Evolutionary conservation across 2,888 invertebrate genomes (phyloP).

Genomic region (Stratiomys singularior): DNA sequence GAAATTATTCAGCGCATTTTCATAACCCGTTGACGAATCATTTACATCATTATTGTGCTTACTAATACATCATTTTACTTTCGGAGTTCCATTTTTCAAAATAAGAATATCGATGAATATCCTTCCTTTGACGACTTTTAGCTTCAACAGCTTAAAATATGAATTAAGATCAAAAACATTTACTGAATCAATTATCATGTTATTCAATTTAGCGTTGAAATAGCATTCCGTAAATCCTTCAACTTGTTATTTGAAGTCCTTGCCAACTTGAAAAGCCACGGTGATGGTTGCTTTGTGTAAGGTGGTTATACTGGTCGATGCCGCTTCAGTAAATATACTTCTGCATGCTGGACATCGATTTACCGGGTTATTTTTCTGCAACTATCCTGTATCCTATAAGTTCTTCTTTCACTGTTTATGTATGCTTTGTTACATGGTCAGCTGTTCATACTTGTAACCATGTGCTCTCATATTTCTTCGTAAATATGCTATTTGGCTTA

Average conservation of each 20-base stretch:
- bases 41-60: too few species aligned
- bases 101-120: too few species aligned
- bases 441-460: not conserved
- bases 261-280: not conserved
- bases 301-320: not conserved
- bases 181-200: too few species aligned
- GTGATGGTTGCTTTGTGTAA: not conserved
- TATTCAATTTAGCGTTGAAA: not conserved
- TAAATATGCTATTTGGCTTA: not conserved
- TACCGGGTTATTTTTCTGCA: not conserved
- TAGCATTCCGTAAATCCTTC: constrained; percentile 20
- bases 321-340: not conserved
- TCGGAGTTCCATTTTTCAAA: too few species aligned
- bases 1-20: too few species aligned
- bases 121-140: too few species aligned
- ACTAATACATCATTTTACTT: too few species aligned
- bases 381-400: not conserved
- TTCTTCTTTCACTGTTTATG: too few species aligned
- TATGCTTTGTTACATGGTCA: not conserved
- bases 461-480: not conserved
- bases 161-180: too few species aligned
- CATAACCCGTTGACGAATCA: too few species aligned
- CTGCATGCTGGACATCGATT: not conserved
- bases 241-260: constrained; percentile 36
- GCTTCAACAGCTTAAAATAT: too few species aligned